phyloP scores from a whole-genome alignment of 2,797 vertebrate genomes.

The Pteronotus mesoamericanus region DNA sequence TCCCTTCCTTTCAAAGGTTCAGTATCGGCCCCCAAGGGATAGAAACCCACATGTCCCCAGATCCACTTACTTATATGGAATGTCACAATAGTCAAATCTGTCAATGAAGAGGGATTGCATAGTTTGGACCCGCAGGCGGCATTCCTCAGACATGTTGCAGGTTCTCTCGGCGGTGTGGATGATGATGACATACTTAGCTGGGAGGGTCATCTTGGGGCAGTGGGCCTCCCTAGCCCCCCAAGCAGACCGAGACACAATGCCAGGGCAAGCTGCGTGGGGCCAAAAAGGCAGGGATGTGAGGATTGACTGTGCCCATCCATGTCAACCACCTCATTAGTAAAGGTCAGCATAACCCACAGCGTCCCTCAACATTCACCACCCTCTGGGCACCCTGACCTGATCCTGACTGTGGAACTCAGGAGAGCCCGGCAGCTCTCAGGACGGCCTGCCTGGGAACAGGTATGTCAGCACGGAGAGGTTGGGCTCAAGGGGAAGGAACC shows the following conservation, averaged over 20 bases:
- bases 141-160: slow-evolving; percentile 71
- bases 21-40: not conserved
- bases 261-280: slow-evolving; percentile 15
- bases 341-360: not conserved
- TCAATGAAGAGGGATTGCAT: slow-evolving; percentile 82
- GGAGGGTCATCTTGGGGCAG: slow-evolving; percentile 46
- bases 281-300: not conserved
- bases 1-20: not conserved
- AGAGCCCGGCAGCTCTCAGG: not conserved
- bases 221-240: slow-evolving; percentile 82
- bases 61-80: slow-evolving; percentile 86
- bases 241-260: slow-evolving; percentile 68
- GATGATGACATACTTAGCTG: slow-evolving; percentile 78
- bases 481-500: not conserved
- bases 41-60: not conserved
- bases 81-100: slow-evolving; percentile 79
- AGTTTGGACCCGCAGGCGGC: slow-evolving; percentile 56
- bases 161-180: slow-evolving; percentile 82
- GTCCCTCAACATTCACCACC: not conserved
- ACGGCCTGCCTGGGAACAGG: not conserved
- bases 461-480: not conserved
- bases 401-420: too few relatives aligned
- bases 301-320: not conserved
- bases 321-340: not conserved
- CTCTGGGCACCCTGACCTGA: not conserved